Base-by-base conservation (phyloP, 1,140 invertebrate species). In the Micrasema minimum region DNA sequence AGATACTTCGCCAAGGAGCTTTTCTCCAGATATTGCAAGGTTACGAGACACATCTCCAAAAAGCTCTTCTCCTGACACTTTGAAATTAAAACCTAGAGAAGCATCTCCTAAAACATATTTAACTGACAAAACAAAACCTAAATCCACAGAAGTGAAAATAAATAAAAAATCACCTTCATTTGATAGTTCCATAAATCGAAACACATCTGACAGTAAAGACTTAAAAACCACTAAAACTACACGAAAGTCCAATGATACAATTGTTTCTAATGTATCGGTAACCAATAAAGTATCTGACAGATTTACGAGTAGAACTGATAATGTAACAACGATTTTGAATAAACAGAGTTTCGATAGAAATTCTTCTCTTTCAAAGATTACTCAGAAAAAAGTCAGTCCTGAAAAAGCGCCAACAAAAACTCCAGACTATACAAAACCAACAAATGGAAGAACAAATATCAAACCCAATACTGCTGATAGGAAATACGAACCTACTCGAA, bases 401-500 rank as follows among this genome's bases (percentile, higher is more conserved):
- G 50, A 76, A 41, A 73, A 72, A 64, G 51, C 55, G 45, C 59
- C 46, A 26, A 23, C 43, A 51, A 57, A 59, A 16, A 69, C 16
- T 26, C n/a, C 51, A n/a, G 46, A 64, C 45, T 18, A 53, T 48
- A 75, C 72, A 31, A 66, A 69, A 20, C 3, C 50, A 2, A 65
- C 48, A 11, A 67, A 26, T 35, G 53, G 68, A 31, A 71, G 68
- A 48, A 37, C 50, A 38, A 53, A 66, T 59, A 9, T 23, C 16
- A 70, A 69, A 72, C 43, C 61, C 14, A 64, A n/a, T 12, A 61
- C 18, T 45, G 50, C 26, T 31, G 43, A 59, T 12, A 74, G 64
- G 26, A 75, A 75, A 67, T 62, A 69, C 20, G 74, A 72, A 57
- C 70, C 74, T 10, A 65, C 74, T 26, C 37, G 70, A 12, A 75